These are phyloP conservation scores for Tympanoctomys barrerae DNA, from an alignment of 2,797 vertebrate genomes.

Conservation along the genomic window DNA sequence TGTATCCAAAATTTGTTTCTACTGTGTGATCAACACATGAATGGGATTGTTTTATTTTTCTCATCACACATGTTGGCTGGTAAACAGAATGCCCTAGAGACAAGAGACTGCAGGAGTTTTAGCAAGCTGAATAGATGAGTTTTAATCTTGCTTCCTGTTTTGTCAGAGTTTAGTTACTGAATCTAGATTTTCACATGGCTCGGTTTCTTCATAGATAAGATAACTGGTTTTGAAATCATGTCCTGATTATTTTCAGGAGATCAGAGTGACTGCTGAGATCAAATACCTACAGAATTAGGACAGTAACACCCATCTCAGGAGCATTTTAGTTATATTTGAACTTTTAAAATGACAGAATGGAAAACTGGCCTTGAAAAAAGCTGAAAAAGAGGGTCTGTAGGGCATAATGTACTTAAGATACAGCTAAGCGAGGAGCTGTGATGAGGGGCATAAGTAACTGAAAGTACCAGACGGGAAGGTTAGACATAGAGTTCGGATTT, in stretches of 20 bases:
- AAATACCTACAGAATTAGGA: constrained; percentile 10
- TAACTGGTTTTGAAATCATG: constrained; percentile 27
- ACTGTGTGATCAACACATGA: not conserved
- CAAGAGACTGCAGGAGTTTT: not conserved
- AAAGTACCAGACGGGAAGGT: constrained; percentile 40
- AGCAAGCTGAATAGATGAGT: constrained; percentile 20
- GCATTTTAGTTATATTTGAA: constrained; percentile 27
- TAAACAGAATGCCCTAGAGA: not conserved
- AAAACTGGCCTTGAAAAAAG: not conserved
- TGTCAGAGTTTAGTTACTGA: constrained; percentile 56
- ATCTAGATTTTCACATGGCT: constrained; percentile 45
- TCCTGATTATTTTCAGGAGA: constrained; percentile 51
- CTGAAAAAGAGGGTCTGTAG: not conserved
- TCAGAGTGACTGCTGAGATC: not conserved
- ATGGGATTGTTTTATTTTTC: not conserved
- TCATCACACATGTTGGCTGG: not conserved
- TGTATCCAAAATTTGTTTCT: constrained; percentile 32
- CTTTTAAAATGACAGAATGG: constrained; percentile 23
- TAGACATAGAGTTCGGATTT: constrained; percentile 55
- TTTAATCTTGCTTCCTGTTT: constrained; percentile 3
- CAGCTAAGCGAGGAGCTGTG: constrained; percentile 20
- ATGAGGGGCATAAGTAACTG: not conserved
- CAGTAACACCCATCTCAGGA: constrained; percentile 26
- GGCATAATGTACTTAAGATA: not conserved
- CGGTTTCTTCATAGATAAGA: constrained; percentile 30